These are phyloP conservation scores for Peromyscus eremicus DNA, from an alignment of 2,797 vertebrate genomes.

Conservation along the genomic window DNA sequence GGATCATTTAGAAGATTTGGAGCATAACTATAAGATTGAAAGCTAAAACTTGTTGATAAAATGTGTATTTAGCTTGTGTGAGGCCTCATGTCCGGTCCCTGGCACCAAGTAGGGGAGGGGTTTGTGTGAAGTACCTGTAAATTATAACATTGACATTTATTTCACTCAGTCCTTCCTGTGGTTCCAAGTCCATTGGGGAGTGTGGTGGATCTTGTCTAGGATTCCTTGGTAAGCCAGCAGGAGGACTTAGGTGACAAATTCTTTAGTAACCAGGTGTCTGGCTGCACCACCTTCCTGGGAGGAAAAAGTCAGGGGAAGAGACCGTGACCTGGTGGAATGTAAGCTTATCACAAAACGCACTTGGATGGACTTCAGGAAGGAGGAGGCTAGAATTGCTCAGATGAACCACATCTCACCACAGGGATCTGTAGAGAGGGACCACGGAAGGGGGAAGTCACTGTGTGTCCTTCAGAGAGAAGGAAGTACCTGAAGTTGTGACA, in stretches of 20 bases:
- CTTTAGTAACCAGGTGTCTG: background rate
- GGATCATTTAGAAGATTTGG: background rate
- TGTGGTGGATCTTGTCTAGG: background rate
- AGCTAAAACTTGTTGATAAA: background rate
- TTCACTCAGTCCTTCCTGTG: background rate
- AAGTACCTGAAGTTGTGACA: background rate
- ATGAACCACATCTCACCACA: fast-evolving
- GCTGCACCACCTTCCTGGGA: background rate
- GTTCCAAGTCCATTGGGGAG: background rate
- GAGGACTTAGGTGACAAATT: background rate
- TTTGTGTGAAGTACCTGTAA: background rate
- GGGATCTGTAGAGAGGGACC: background rate
- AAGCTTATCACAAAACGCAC: fast-evolving
- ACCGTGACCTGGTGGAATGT: background rate
- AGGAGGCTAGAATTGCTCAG: background rate
- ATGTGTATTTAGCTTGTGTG: background rate
- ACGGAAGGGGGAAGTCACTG: slow-evolving; percentile 31
- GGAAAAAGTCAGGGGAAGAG: background rate
- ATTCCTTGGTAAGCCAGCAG: background rate
- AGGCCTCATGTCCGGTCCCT: background rate
- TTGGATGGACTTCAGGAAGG: background rate
- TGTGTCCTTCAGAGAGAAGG: slow-evolving; percentile 1
- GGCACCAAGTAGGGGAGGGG: background rate
- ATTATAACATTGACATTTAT: background rate
- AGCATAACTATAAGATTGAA: background rate